Percentiles rank a stretch among this genome's conserved stretches.
Conservation (phyloP, 2,797 vertebrate species). For the Helostoma temminkii region DNA sequence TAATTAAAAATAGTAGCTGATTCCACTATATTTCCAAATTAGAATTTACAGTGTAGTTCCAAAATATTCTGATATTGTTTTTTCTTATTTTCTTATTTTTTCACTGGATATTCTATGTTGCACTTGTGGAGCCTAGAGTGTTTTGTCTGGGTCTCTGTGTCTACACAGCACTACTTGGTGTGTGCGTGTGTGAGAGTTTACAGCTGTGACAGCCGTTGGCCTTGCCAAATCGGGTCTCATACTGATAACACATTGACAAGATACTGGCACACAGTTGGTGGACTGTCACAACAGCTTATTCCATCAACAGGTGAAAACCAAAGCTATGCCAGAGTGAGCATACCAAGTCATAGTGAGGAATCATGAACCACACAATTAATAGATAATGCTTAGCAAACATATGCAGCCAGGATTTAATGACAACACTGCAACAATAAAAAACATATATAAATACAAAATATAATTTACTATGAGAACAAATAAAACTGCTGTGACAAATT, state of each 20-base stretch:
- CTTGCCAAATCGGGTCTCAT: constrained; percentile 74
- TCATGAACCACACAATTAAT: neutral
- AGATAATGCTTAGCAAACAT: neutral
- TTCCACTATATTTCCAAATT: too few species aligned
- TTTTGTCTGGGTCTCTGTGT: constrained; percentile 23
- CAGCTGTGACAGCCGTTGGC: constrained; percentile 82
- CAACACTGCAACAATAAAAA: neutral
- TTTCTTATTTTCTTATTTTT: too few species aligned
- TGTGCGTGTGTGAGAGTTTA: constrained; percentile 72
- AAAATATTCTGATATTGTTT: neutral
- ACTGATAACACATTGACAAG: constrained; percentile 80
- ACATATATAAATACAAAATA: neutral
- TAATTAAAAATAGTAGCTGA: too few species aligned
- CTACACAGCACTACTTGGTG: constrained; percentile 31
- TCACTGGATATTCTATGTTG: neutral
- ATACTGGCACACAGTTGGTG: constrained; percentile 60
- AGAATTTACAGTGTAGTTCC: too few species aligned
- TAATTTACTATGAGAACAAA: neutral
- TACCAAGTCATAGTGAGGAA: neutral
- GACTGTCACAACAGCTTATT: constrained; percentile 54
- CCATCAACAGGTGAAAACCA: constrained; percentile 56
- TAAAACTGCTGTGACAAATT: too few species aligned
- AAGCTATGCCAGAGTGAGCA: neutral
- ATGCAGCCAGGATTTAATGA: neutral
- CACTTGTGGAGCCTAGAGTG: constrained; percentile 13